Conservation (phyloP, 2,113 vertebrate genomes). For the Hypanus sabinus region DNA sequence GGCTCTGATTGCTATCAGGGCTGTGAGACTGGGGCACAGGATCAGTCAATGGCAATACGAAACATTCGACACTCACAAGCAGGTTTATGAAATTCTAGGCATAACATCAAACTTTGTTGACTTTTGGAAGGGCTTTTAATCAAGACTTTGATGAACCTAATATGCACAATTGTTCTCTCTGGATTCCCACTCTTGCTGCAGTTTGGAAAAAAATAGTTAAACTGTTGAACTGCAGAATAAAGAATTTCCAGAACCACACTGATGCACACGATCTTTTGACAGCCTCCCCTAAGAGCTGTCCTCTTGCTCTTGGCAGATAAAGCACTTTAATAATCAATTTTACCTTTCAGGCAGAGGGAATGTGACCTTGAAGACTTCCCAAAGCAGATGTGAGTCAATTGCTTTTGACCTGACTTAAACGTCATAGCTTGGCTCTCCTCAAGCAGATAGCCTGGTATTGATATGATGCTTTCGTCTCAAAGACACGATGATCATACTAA, state of each 20-base stretch:
- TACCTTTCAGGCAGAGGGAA: constrained; percentile 12
- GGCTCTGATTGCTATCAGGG: too few relatives aligned
- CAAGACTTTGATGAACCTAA: not conserved
- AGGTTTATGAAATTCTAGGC: not conserved
- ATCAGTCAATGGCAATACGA: too few relatives aligned
- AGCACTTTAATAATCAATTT: constrained; percentile 26
- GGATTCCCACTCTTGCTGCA: not conserved
- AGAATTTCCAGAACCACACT: not conserved
- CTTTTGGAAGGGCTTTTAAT: not conserved
- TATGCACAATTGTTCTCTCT: not conserved
- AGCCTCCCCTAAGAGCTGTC: not conserved
- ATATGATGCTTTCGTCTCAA: not conserved
- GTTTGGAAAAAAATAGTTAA: not conserved
- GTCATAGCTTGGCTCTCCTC: not conserved
- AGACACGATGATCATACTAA: not conserved
- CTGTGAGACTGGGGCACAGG: too few relatives aligned
- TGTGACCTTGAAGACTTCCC: constrained; percentile 18
- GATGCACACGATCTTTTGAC: not conserved
- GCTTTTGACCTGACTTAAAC: not conserved
- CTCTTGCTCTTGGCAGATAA: not conserved
- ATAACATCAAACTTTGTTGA: not conserved
- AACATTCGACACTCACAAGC: not conserved
- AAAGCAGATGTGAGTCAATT: not conserved
- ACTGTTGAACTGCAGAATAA: not conserved
- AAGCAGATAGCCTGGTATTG: not conserved